Evolutionary conservation across 2,113 vertebrate genomes (phyloP), one percentile per base, ranked within the genome.

Genomic region (Condylura cristata): DNA sequence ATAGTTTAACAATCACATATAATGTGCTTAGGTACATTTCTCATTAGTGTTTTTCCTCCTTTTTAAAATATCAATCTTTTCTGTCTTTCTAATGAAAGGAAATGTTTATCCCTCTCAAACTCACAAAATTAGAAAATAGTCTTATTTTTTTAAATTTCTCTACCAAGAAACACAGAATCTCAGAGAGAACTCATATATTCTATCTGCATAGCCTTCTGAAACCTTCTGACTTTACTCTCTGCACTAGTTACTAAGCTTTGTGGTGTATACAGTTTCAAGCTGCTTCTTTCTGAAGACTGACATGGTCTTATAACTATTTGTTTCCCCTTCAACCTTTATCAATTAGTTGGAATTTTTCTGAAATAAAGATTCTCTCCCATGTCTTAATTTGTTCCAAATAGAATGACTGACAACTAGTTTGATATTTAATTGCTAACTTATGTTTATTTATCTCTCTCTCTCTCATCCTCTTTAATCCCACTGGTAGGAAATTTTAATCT

Each of bases 401-500:
- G 44, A 76, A 63, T 41, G 16, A 16, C 30, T 16, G 8, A 30
- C 3, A 0, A 24, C 20, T 41, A 10, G 66, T 61, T 74, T 86
- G 28, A n/a, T 81, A 2, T 32, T 46, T 53, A 10, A 68, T 14
- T 66, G 7, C 2, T 70, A 16, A 44, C 30, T 83, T 82, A 16
- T 30, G 20, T 41, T 37, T 37, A 61, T 0, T 5, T 7, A 18
- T 39, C 11, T 13, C 8, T 1, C 2, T 46, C 0, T 58, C 13
- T n/a, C 4, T 61, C 44, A 46, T 46, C 6, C 44, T 46, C 44
- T 10, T 46, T 46, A 10, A 10, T 80, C 39, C 11, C 18, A 34
- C 6, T 65, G 30, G 30, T 4, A 41, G 34, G 39, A 70, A 71
- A 53, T n/a, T 37, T 26, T 44, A 34, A 34, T 30, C 0, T 34